Base-by-base conservation (phyloP, 2,888 invertebrate species). In the Xestia xanthographa region DNA sequence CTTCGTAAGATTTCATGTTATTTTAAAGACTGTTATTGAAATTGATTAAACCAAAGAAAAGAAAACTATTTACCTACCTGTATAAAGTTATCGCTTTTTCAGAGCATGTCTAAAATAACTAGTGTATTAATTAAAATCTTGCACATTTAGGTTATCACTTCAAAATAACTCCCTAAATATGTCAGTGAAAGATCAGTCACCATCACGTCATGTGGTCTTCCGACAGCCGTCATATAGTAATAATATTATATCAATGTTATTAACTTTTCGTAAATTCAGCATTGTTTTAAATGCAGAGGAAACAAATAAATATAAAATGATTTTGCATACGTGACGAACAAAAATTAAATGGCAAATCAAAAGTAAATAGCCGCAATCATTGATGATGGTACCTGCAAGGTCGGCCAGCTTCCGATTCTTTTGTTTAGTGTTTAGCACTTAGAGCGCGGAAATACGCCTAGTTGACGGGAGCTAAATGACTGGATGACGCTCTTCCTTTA, bases 381-480 rank as follows among this genome's bases (percentile, higher is more conserved):
- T 90, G 91, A 90, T 90, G 92, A 92, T 91, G 91, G 87, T 86
- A 86, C 75, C 84, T 80, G 87, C 94, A 94, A 95, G 95, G 95
- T 90, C 93, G 88, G 80, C 82, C 83, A 89, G 93, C 92, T 94
- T 95, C 94, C 92, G 93, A 94, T 92, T 93, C 92, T 93, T 95
- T 95, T 95, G 94, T 95, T 92, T 93, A 88, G 87, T 89, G 90
- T 91, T 92, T 94, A 87, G 92, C 92, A 92, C 93, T 93, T 91
- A 91, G 90, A 86, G 90, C 91, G 88, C 95, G 96, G 96, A 96
- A 95, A 93, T 92, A 96, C 95, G 96, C 92, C 90, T 94, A 94
- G 95, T 95, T 95, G 94, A 93, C 93, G 93, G 92, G 92, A 92
- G 92, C 92, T 95, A 95, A 96, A 95, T 92, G 92, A 91, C 92